Conservation (phyloP, 1,140 invertebrate species). For the Drosophila ambigua region DNA sequence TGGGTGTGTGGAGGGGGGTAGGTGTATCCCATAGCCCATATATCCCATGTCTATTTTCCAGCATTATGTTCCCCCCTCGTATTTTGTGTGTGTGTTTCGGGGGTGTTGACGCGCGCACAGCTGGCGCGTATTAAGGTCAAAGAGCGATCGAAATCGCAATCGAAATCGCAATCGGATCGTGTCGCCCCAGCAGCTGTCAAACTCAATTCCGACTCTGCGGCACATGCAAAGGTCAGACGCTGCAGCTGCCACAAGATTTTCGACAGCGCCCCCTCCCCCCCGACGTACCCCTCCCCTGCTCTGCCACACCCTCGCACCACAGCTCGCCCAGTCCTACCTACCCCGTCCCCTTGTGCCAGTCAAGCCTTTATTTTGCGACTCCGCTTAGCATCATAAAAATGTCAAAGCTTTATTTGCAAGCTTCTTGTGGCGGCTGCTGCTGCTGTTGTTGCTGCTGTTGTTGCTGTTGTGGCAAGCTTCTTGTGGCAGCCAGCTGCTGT, state of each 20-base stretch:
- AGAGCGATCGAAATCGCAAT: slow-evolving; percentile 65
- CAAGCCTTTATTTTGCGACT: slow-evolving; percentile 36
- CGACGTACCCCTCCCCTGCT: not conserved
- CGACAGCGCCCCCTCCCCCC: slow-evolving; percentile 51
- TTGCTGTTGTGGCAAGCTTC: slow-evolving; percentile 46
- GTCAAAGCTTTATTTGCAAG: slow-evolving; percentile 82
- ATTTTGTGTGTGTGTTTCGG: slow-evolving; percentile 2
- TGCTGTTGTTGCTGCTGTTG: slow-evolving; percentile 13
- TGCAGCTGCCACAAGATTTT: slow-evolving; percentile 63
- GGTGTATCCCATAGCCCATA: not conserved
- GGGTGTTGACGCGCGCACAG: slow-evolving; percentile 72
- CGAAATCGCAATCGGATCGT: slow-evolving; percentile 73
- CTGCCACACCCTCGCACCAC: slow-evolving; percentile 2
- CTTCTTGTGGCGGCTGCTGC: slow-evolving; percentile 35
- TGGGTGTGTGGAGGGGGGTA: slow-evolving; percentile 8
- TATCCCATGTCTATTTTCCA: slow-evolving; percentile 15
- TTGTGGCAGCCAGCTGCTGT: slow-evolving; percentile 31
- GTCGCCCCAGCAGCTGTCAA: slow-evolving; percentile 81
- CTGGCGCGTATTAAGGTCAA: slow-evolving; percentile 82
- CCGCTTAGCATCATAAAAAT: slow-evolving; percentile 82
- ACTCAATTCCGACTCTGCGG: slow-evolving; percentile 71
- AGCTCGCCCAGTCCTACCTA: slow-evolving; percentile 8
- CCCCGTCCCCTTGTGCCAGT: slow-evolving; percentile 14
- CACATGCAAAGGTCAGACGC: slow-evolving; percentile 75
- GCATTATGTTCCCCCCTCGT: not conserved